phyloP scores from a whole-genome alignment of 2,113 vertebrate species.

The Pristiophorus japonicus region DNA sequence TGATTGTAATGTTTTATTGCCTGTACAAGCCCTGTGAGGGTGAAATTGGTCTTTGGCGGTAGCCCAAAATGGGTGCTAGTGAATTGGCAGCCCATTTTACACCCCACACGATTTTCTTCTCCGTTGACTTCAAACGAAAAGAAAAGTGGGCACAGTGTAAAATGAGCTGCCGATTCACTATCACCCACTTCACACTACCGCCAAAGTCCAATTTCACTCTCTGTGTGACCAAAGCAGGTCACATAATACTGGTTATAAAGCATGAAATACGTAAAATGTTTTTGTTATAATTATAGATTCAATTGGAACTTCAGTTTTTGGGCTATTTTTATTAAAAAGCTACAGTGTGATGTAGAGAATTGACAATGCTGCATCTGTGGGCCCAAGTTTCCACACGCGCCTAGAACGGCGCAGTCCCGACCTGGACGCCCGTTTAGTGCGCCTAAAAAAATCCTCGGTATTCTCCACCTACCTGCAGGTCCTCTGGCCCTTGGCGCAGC shows the following conservation, averaged over 20 bases:
- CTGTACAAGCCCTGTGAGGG: background rate
- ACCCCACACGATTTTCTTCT: background rate
- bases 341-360: background rate
- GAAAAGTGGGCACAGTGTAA: background rate
- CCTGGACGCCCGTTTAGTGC: no score
- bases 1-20: no score
- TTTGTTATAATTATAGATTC: background rate
- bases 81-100: background rate
- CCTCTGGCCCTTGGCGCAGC: no score
- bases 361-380: background rate
- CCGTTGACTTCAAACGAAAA: background rate
- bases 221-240: background rate
- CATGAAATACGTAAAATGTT: background rate
- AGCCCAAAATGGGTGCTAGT: background rate
- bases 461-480: no score
- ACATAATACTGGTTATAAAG: background rate
- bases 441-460: no score
- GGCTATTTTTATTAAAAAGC: background rate
- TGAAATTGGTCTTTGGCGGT: constrained; percentile 6
- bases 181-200: background rate
- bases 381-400: no score
- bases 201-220: background rate
- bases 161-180: background rate
- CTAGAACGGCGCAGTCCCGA: no score
- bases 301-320: background rate